These are phyloP conservation scores for Harpegnathos saltator DNA, from an alignment of 1,140 invertebrate genomes.

Conservation along the genomic window DNA sequence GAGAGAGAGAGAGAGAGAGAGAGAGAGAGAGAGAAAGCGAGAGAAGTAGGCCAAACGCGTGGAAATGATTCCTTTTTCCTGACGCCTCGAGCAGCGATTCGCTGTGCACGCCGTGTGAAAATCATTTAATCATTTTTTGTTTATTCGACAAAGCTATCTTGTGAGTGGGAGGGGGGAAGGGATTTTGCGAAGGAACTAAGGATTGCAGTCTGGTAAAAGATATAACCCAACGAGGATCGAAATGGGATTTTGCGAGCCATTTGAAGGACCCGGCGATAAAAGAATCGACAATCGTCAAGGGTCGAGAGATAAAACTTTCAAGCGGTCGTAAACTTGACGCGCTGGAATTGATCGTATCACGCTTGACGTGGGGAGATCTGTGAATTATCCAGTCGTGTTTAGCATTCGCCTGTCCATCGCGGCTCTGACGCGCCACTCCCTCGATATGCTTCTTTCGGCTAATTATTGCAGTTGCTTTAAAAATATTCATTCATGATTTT, in stretches of 20 bases:
- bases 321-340: slow-evolving; percentile 33
- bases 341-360: slow-evolving; percentile 48
- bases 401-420: too few species aligned
- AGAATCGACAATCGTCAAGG: neutral
- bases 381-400: slow-evolving; percentile 40
- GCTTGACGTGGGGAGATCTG: neutral
- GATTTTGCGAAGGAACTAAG: slow-evolving; percentile 1
- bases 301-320: slow-evolving; percentile 26
- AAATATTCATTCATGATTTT: slow-evolving; percentile 4
- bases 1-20: neutral
- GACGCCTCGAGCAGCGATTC: too few species aligned
- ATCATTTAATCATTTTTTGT: too few species aligned
- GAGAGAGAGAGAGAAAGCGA: too few species aligned
- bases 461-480: slow-evolving; percentile 72
- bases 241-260: neutral
- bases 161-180: neutral
- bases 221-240: neutral
- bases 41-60: neutral
- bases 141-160: too few species aligned
- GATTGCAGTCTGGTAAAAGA: neutral
- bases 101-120: too few species aligned
- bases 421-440: neutral
- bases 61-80: neutral
- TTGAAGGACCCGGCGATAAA: slow-evolving; percentile 25
- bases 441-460: slow-evolving; percentile 3